A percentile compares a stretch with the other conserved stretches of the same genome.
phyloP scores from a whole-genome alignment of 2,797 vertebrate genomes.

The Emys orbicularis region DNA sequence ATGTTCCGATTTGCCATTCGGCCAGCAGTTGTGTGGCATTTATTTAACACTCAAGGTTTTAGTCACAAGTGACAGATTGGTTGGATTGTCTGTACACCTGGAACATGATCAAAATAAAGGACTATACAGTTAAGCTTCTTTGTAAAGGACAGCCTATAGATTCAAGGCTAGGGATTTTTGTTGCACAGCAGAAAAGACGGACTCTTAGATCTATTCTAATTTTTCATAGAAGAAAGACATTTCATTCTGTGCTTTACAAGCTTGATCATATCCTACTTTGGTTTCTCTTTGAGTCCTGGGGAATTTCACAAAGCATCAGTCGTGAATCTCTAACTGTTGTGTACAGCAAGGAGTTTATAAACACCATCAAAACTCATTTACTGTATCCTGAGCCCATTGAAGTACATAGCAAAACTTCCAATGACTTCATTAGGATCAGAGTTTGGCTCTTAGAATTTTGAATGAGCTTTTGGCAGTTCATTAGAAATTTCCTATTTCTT shows the following conservation, averaged over 20 bases:
- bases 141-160: conserved; percentile 64
- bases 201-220: conserved; percentile 43
- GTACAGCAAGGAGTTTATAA: conserved; percentile 22
- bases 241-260: conserved; percentile 51
- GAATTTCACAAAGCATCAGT: conserved; percentile 47
- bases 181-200: conserved; percentile 53
- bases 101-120: conserved; percentile 71
- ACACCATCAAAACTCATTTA: conserved; percentile 32
- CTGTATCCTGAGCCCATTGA: conserved; percentile 13
- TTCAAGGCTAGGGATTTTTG: conserved; percentile 66
- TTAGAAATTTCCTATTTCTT: conserved; percentile 24
- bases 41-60: conserved; percentile 76
- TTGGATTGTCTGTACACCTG: conserved; percentile 70
- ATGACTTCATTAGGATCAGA: conserved; percentile 19
- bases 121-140: conserved; percentile 64
- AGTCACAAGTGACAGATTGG: conserved; percentile 76
- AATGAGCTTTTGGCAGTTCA: conserved; percentile 12
- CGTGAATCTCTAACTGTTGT: not conserved
- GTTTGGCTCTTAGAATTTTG: not conserved
- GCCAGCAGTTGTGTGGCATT: conserved; percentile 71
- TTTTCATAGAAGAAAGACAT: conserved; percentile 66
- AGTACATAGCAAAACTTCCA: conserved; percentile 19
- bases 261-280: conserved; percentile 45
- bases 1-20: conserved; percentile 73
- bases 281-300: conserved; percentile 35